phyloP scores from a whole-genome alignment of 2,797 vertebrate species.

The Poecile montanus region DNA sequence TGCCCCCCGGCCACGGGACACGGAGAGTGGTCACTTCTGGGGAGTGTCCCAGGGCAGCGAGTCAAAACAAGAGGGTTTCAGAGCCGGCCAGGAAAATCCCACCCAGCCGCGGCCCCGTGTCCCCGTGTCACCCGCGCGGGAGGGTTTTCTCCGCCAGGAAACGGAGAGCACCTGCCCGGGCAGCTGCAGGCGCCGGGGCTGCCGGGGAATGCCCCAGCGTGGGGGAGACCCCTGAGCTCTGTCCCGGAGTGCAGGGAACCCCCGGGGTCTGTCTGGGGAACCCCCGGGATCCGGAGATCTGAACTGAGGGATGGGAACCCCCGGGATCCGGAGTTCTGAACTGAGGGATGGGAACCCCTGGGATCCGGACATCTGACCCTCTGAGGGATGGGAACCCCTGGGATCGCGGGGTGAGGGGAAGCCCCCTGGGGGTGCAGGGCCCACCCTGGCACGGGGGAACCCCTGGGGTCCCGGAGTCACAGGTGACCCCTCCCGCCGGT shows the following conservation, averaged over 20 bases:
- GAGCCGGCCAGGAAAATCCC: neutral
- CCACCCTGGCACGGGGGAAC: neutral
- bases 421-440: neutral
- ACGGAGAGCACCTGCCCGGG: neutral
- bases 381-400: neutral
- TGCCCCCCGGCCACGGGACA: rapidly evolving
- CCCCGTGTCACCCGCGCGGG: neutral
- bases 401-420: neutral
- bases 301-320: neutral
- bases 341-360: neutral
- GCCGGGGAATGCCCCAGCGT: neutral
- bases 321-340: neutral
- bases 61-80: neutral
- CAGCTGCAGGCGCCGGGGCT: neutral
- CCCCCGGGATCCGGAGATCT: neutral
- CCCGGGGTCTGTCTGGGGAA: neutral
- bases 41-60: neutral
- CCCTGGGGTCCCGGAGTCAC: neutral
- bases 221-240: neutral
- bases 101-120: neutral
- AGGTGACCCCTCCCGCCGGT: neutral
- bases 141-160: neutral
- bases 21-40: rapidly evolving
- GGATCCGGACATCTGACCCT: neutral
- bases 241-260: neutral